A percentile compares a stretch with the other conserved stretches of the same genome.
phyloP scores from a whole-genome alignment of 2,888 invertebrate genomes.

The Dynastes grantii region DNA sequence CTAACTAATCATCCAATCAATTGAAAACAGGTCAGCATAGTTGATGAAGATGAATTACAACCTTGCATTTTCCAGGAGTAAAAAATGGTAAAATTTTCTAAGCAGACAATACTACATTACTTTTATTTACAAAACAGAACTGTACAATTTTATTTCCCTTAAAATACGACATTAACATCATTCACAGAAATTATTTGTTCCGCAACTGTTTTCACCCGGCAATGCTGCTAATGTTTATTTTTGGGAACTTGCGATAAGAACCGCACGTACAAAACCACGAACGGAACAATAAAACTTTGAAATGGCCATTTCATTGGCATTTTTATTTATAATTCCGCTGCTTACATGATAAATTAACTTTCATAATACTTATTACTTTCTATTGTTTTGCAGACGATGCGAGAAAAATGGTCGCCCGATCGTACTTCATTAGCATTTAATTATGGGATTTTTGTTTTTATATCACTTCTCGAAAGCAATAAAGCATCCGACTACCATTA shows the following conservation, averaged over 20 bases:
- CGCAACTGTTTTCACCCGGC: not conserved
- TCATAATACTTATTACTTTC: not conserved
- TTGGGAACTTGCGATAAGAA: conserved; percentile 21
- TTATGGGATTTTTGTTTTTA: not conserved
- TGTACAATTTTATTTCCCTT: too few species aligned
- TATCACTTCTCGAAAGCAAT: not conserved
- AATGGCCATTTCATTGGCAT: conserved; percentile 23
- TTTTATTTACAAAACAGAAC: too few species aligned
- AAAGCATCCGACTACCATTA: not conserved
- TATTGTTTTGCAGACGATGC: conserved; percentile 9
- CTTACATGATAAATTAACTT: conserved; percentile 22
- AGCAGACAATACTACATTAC: too few species aligned
- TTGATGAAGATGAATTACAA: too few species aligned
- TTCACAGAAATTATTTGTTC: not conserved
- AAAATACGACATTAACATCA: not conserved
- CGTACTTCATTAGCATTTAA: not conserved
- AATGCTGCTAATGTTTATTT: conserved; percentile 1
- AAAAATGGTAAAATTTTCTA: too few species aligned
- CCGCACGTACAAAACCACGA: not conserved
- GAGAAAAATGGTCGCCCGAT: not conserved
- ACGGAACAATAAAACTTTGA: conserved; percentile 23
- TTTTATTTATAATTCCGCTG: conserved; percentile 17
- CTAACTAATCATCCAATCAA: too few species aligned
- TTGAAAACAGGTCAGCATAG: too few species aligned
- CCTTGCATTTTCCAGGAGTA: too few species aligned